phyloP scores from a whole-genome alignment of 2,113 vertebrate species.

The Puma concolor region DNA sequence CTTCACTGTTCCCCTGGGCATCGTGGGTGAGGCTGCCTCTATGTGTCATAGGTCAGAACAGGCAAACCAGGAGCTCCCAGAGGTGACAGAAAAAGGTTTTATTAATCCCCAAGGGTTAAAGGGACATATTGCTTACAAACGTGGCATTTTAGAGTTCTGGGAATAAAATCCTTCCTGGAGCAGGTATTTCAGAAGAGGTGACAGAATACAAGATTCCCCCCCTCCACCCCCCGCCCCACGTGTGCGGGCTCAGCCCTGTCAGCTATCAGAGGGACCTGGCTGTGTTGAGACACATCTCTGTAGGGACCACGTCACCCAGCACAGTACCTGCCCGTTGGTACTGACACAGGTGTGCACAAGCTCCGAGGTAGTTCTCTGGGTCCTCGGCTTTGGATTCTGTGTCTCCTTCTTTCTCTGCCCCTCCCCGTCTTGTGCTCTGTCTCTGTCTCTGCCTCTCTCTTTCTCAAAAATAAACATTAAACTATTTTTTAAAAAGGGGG shows the following conservation, averaged over 20 bases:
- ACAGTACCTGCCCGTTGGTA: rapidly evolving
- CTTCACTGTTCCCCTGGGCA: rapidly evolving
- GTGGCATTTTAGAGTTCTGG: background rate
- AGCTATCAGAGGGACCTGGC: rapidly evolving
- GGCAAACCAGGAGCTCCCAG: background rate
- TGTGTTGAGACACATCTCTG: rapidly evolving
- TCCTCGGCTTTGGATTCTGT: too few relatives aligned
- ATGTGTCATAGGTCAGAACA: rapidly evolving
- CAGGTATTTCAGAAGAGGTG: background rate
- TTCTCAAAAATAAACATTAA: too few relatives aligned
- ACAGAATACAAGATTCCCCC: background rate
- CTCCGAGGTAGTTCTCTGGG: rapidly evolving
- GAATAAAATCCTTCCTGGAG: background rate
- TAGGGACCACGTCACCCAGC: rapidly evolving
- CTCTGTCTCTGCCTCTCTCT: too few relatives aligned
- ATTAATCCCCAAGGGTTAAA: background rate
- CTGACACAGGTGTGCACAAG: rapidly evolving
- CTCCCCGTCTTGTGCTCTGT: too few relatives aligned
- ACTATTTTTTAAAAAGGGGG: too few relatives aligned
- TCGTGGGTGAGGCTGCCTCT: rapidly evolving
- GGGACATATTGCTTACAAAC: background rate
- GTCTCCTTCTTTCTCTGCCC: too few relatives aligned
- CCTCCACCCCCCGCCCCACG: rapidly evolving
- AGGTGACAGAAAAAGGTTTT: background rate
- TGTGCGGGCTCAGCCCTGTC: rapidly evolving